phyloP scores from a whole-genome alignment of 2,888 invertebrate species.

The Pandemis heparana region DNA sequence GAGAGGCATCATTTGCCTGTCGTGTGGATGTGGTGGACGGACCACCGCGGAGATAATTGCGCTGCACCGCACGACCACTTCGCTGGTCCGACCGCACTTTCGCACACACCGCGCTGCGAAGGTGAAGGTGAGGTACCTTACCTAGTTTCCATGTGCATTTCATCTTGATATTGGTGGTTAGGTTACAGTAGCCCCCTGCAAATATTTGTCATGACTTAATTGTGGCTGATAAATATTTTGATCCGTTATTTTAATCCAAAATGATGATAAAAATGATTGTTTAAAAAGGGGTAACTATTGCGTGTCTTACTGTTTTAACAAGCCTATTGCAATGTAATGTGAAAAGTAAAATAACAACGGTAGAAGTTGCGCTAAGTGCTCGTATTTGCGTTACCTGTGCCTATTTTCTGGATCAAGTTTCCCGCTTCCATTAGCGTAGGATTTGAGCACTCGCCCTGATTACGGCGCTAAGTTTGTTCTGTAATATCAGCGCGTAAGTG shows the following conservation, averaged over 20 bases:
- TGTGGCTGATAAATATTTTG: too few species aligned
- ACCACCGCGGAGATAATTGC: conserved; percentile 41
- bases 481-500: conserved; percentile 34
- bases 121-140: neutral
- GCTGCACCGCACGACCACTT: conserved; percentile 31
- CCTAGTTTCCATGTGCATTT: too few species aligned
- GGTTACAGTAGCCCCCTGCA: too few species aligned
- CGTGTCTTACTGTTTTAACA: too few species aligned
- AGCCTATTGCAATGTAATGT: neutral
- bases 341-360: neutral
- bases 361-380: neutral
- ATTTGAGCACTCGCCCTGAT: conserved; percentile 26
- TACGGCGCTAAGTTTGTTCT: conserved; percentile 28
- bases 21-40: conserved; percentile 23
- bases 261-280: too few species aligned
- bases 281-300: too few species aligned
- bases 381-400: neutral
- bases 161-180: too few species aligned
- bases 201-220: too few species aligned
- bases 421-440: conserved; percentile 26
- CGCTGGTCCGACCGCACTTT: conserved; percentile 5
- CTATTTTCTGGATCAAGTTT: conserved; percentile 3
- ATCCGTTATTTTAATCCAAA: too few species aligned
- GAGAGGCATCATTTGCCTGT: conserved; percentile 32
- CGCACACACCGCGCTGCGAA: neutral